Conservation (phyloP, 2,797 vertebrate species). For the Glyptemys insculpta region DNA sequence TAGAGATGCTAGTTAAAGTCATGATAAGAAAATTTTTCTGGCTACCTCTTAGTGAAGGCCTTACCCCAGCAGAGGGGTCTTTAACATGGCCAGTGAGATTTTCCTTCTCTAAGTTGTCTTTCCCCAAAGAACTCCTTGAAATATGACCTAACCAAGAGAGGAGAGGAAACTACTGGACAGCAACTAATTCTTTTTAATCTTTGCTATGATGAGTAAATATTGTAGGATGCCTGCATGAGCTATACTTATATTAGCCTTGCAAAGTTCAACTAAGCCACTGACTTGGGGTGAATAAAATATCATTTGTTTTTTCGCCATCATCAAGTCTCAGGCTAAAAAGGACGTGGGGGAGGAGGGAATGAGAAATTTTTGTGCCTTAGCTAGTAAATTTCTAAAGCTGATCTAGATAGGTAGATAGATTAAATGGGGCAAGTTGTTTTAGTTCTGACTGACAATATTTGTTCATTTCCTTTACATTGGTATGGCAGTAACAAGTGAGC, state of each 20-base stretch:
- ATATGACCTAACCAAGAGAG: neutral
- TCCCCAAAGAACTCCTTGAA: slow-evolving; percentile 35
- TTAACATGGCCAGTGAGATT: slow-evolving; percentile 22
- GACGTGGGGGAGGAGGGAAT: neutral
- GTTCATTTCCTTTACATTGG: neutral
- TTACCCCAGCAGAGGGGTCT: neutral
- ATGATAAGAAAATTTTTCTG: neutral
- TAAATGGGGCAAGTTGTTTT: neutral
- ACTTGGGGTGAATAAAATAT: neutral
- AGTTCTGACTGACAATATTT: neutral
- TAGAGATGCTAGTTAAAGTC: neutral
- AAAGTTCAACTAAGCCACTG: neutral
- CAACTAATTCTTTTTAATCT: slow-evolving; percentile 45
- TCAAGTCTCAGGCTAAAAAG: neutral
- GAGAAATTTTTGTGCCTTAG: neutral
- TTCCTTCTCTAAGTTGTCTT: slow-evolving; percentile 20
- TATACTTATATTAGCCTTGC: neutral
- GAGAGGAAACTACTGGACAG: neutral
- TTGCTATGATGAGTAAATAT: neutral
- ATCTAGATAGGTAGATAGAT: neutral
- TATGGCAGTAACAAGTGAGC: neutral
- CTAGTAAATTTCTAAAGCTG: neutral
- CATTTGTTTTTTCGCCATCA: slow-evolving; percentile 47
- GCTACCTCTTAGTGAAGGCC: slow-evolving; percentile 62
- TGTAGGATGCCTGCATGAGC: neutral